Conservation (phyloP, 1,140 invertebrate genomes). For the Drosophila yakuba region DNA sequence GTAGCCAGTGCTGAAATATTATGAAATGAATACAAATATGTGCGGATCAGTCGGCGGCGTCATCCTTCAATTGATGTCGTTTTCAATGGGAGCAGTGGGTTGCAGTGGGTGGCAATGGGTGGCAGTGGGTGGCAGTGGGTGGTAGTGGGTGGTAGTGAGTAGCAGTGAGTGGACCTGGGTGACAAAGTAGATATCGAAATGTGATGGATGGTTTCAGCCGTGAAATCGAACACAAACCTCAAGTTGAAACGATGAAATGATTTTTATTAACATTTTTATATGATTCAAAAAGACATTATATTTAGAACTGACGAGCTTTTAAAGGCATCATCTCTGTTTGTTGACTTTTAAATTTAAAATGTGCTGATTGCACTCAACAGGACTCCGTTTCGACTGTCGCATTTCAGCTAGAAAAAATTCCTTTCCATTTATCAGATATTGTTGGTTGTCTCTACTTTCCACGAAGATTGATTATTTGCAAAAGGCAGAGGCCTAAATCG, state of each 20-base stretch:
- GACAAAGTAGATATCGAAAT: conserved; percentile 64
- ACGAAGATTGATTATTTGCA: conserved; percentile 54
- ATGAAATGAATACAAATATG: conserved; percentile 80
- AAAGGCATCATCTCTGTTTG: too few relatives aligned
- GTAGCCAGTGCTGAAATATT: conserved; percentile 60
- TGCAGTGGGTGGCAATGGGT: neutral
- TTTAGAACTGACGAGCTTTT: too few relatives aligned
- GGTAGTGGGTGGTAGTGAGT: neutral
- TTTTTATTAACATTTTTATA: neutral
- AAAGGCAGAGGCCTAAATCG: conserved; percentile 1
- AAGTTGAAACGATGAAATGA: neutral
- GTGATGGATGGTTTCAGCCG: conserved; percentile 50
- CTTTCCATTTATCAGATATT: conserved; percentile 27
- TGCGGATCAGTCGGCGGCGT: conserved; percentile 61
- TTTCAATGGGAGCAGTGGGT: neutral
- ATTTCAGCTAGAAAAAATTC: conserved; percentile 5
- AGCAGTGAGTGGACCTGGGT: conserved; percentile 9
- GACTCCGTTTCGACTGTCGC: neutral
- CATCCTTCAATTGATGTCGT: conserved; percentile 38
- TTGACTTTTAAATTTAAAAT: too few relatives aligned
- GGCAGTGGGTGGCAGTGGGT: neutral
- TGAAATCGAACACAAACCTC: conserved; percentile 1
- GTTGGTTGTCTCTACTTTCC: conserved; percentile 27
- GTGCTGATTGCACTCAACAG: neutral
- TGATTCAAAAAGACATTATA: neutral